Evolutionary conservation across 2,797 vertebrate genomes (phyloP).

Genomic region (Girardinus metallicus): DNA sequence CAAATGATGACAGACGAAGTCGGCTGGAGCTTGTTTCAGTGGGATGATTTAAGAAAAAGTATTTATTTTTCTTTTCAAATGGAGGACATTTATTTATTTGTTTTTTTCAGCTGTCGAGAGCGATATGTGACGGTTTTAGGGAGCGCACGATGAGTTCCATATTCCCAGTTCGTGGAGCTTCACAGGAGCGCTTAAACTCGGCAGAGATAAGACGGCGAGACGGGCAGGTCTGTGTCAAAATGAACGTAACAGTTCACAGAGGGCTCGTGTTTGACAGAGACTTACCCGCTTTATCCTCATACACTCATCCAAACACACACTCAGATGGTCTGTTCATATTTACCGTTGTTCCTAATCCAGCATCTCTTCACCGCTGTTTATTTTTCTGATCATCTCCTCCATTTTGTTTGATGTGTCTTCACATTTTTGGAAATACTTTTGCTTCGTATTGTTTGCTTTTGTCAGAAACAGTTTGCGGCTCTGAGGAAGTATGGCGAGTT

Average conservation of each 20-base stretch:
- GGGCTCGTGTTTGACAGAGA: conserved; percentile 11
- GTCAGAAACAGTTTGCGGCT: not conserved
- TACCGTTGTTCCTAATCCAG: conserved; percentile 20
- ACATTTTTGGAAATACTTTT: not conserved
- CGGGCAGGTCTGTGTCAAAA: conserved; percentile 16
- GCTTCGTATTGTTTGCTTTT: not conserved
- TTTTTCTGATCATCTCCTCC: conserved; percentile 30
- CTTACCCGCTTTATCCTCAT: conserved; percentile 22
- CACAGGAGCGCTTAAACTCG: not conserved
- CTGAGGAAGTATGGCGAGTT: not conserved
- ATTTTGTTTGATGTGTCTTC: conserved; percentile 15
- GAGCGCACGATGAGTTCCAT: not conserved
- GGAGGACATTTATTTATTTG: conserved; percentile 16
- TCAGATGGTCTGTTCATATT: conserved; percentile 34
- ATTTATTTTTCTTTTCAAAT: not conserved
- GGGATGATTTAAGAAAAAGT: conserved; percentile 28
- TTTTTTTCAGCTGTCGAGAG: conserved; percentile 6
- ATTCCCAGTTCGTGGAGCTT: not conserved
- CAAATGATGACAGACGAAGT: conserved; percentile 71
- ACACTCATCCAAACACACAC: conserved; percentile 17
- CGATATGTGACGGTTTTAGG: conserved; percentile 33
- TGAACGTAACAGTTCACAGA: conserved; percentile 21
- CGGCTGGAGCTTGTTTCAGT: conserved; percentile 47
- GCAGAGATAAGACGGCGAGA: not conserved
- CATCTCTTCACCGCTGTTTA: conserved; percentile 7